Conservation (phyloP, 1,140 invertebrate genomes). For the Magallana angulata region DNA sequence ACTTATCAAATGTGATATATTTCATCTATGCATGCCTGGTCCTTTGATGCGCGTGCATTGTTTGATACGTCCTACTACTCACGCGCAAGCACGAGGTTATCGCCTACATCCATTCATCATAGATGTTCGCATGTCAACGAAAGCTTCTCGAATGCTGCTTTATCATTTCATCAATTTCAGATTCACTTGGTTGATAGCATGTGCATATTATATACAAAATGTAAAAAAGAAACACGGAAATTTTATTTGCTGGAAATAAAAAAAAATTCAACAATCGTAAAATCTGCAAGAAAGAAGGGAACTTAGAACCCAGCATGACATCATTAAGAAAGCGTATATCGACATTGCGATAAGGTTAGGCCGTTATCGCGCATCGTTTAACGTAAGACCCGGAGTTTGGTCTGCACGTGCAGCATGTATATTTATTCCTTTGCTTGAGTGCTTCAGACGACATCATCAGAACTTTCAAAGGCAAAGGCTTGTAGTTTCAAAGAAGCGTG, state of each 20-base stretch:
- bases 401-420: slow-evolving; percentile 1
- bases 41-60: slow-evolving; percentile 34
- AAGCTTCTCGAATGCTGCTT: slow-evolving; percentile 30
- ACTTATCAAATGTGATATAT: slow-evolving; percentile 30
- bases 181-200: background rate
- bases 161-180: slow-evolving; percentile 34
- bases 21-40: slow-evolving; percentile 33
- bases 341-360: background rate
- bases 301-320: slow-evolving; percentile 23
- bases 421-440: background rate
- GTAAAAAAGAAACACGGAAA: slow-evolving; percentile 25
- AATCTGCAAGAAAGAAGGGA: slow-evolving; percentile 32
- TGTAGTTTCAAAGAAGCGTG: slow-evolving; percentile 15
- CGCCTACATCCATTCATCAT: slow-evolving; percentile 19
- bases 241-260: slow-evolving; percentile 37
- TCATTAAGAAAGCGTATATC: slow-evolving; percentile 29
- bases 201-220: slow-evolving; percentile 30
- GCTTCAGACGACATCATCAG: background rate
- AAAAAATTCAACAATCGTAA: slow-evolving; percentile 29
- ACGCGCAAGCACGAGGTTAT: background rate
- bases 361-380: slow-evolving; percentile 22
- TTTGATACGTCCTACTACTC: slow-evolving; percentile 27
- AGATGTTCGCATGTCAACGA: slow-evolving; percentile 32
- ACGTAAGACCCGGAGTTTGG: slow-evolving; percentile 3
- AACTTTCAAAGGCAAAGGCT: background rate